phyloP scores from a whole-genome alignment of 2,797 vertebrate genomes.

The Chromis chromis region DNA sequence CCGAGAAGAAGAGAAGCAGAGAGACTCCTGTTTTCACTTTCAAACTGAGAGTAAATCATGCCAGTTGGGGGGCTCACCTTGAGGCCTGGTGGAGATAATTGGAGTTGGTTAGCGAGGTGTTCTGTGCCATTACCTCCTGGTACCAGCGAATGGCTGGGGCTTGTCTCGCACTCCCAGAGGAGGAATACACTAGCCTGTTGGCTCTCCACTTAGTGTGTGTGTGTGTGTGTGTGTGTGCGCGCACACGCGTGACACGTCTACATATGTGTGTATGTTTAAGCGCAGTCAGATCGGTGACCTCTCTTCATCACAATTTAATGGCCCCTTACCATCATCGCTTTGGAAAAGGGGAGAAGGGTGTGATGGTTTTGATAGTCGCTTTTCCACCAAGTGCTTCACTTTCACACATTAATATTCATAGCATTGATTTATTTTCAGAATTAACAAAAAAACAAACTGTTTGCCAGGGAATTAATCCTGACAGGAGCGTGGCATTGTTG shows the following conservation, averaged over 20 bases:
- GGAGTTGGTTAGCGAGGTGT: slow-evolving; percentile 84
- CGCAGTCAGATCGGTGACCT: slow-evolving; percentile 73
- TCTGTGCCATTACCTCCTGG: slow-evolving; percentile 87
- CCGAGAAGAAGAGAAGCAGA: slow-evolving; percentile 67
- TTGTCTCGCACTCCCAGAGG: slow-evolving; percentile 80
- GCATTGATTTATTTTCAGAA: slow-evolving; percentile 83
- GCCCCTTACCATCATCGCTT: slow-evolving; percentile 63
- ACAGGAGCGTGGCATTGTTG: slow-evolving; percentile 81
- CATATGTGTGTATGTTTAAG: slow-evolving; percentile 35
- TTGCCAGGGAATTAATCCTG: slow-evolving; percentile 82
- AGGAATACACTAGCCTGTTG: slow-evolving; percentile 75
- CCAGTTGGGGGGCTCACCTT: slow-evolving; percentile 82
- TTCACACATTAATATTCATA: slow-evolving; percentile 80
- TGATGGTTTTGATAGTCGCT: slow-evolving; percentile 69
- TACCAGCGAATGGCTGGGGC: slow-evolving; percentile 79
- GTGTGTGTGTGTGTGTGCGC: slow-evolving; percentile 14
- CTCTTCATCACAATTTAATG: slow-evolving; percentile 80
- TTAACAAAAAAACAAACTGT: slow-evolving; percentile 80
- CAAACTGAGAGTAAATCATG: slow-evolving; percentile 86
- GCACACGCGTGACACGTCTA: background rate
- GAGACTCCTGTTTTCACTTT: slow-evolving; percentile 80
- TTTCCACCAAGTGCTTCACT: slow-evolving; percentile 72
- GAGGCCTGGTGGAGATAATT: slow-evolving; percentile 86
- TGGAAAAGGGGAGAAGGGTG: slow-evolving; percentile 52
- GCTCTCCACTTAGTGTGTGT: slow-evolving; percentile 57